phyloP scores from a whole-genome alignment of 2,113 vertebrate genomes.

The Brevimyrus niger region DNA sequence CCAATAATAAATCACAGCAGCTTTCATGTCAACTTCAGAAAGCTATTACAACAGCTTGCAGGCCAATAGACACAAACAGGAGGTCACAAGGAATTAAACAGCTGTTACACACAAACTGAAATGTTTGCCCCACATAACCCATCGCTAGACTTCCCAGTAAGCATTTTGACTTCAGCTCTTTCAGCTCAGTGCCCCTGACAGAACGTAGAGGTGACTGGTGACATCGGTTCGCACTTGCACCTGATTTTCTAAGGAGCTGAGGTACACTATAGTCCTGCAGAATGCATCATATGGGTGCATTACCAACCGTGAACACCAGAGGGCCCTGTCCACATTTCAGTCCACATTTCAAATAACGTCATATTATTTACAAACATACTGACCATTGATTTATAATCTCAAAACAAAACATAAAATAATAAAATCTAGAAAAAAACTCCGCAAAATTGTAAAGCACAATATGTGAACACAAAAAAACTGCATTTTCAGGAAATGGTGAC shows the following conservation, averaged over 20 bases:
- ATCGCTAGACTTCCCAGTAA: not conserved
- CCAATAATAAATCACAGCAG: not conserved
- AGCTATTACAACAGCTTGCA: conserved; percentile 8
- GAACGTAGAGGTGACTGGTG: not conserved
- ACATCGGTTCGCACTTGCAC: conserved; percentile 23
- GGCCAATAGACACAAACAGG: not conserved
- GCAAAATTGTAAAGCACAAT: not conserved
- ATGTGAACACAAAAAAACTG: not conserved
- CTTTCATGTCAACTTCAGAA: not conserved
- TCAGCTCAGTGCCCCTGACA: not conserved
- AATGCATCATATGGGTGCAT: not conserved
- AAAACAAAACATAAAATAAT: too few relatives aligned
- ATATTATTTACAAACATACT: not conserved
- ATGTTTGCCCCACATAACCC: not conserved
- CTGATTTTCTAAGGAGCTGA: not conserved
- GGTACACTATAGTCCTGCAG: not conserved
- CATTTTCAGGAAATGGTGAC: not conserved
- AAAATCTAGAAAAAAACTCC: too few relatives aligned
- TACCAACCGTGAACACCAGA: not conserved
- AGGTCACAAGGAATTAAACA: conserved; percentile 2
- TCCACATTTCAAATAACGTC: not conserved
- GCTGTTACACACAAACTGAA: not conserved
- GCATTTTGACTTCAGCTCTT: conserved; percentile 2
- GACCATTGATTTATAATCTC: not conserved
- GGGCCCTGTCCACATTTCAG: not conserved